A percentile compares a stretch with the other conserved stretches of the same genome.
phyloP scores from a whole-genome alignment of 2,797 vertebrate genomes.

The Chaetodon trifasciatus region DNA sequence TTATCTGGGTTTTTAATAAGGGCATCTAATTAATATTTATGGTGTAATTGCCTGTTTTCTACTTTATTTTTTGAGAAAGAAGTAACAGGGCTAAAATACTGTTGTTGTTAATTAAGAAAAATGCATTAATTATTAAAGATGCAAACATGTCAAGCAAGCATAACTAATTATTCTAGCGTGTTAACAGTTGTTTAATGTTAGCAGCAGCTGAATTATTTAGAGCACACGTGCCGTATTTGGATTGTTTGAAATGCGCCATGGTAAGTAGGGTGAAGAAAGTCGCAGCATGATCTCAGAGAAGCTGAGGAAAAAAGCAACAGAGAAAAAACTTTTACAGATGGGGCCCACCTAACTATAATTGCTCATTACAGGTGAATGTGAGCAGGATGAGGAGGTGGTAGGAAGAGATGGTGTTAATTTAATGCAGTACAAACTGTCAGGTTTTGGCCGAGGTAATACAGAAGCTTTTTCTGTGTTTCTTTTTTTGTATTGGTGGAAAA shows the following conservation, averaged over 20 bases:
- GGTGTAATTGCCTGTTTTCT: conserved; percentile 91
- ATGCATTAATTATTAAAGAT: conserved; percentile 99
- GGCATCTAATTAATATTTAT: conserved; percentile 98
- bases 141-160: conserved; percentile 99
- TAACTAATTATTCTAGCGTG: conserved; percentile 99
- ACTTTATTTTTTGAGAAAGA: conserved; percentile 91
- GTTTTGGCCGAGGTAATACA: conserved; percentile 57
- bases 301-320: conserved; percentile 46
- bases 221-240: conserved; percentile 91
- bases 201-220: conserved; percentile 99
- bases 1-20: conserved; percentile 93
- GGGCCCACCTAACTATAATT: conserved; percentile 67
- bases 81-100: conserved; percentile 94
- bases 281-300: conserved; percentile 61
- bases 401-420: conserved; percentile 67
- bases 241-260: conserved; percentile 91
- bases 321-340: conserved; percentile 65
- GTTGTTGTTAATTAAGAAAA: conserved; percentile 99
- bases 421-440: conserved; percentile 65
- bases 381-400: conserved; percentile 52
- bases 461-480: conserved; percentile 17
- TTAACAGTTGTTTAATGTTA: conserved; percentile 99
- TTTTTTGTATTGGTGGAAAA: conserved; percentile 59
- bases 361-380: conserved; percentile 75
- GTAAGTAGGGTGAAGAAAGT: conserved; percentile 79